Conservation (phyloP, 1,140 invertebrate species). For the Alviniconcha marisindica region DNA sequence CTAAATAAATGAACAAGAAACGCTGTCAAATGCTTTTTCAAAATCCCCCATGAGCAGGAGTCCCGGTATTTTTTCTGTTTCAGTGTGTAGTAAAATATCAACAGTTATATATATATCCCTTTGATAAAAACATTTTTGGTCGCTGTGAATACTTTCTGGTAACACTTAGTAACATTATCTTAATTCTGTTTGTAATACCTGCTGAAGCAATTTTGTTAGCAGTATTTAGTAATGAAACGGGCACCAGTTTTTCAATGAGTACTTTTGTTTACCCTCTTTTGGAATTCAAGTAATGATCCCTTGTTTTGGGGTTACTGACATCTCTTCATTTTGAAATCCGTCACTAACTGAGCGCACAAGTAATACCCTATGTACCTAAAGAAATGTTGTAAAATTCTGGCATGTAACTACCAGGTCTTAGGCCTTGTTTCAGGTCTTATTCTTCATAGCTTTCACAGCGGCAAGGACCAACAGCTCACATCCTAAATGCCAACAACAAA, state of each 20-base stretch:
- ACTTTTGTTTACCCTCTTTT: conserved; percentile 29
- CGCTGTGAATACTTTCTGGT: conserved; percentile 1
- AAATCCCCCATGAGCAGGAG: conserved; percentile 38
- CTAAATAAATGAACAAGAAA: conserved; percentile 38
- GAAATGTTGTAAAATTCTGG: too few relatives aligned
- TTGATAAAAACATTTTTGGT: conserved; percentile 31
- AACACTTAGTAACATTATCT: too few relatives aligned
- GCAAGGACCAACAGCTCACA: too few relatives aligned
- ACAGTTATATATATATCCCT: conserved; percentile 29
- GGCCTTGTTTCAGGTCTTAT: too few relatives aligned
- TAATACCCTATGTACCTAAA: too few relatives aligned
- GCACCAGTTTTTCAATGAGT: conserved; percentile 35
- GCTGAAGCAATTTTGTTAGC: conserved; percentile 28
- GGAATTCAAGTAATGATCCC: conserved; percentile 29
- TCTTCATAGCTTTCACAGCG: too few relatives aligned
- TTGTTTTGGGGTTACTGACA: not conserved
- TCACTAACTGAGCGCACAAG: too few relatives aligned
- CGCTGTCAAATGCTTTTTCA: conserved; percentile 45
- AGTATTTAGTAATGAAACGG: conserved; percentile 24
- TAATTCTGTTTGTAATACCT: conserved; percentile 30
- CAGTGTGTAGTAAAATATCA: conserved; percentile 27
- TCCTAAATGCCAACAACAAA: too few relatives aligned
- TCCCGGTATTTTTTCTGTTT: conserved; percentile 30
- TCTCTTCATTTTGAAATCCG: not conserved
- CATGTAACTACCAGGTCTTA: too few relatives aligned